phyloP scores from a whole-genome alignment of 2,113 vertebrate genomes.

The Sturnira hondurensis region DNA sequence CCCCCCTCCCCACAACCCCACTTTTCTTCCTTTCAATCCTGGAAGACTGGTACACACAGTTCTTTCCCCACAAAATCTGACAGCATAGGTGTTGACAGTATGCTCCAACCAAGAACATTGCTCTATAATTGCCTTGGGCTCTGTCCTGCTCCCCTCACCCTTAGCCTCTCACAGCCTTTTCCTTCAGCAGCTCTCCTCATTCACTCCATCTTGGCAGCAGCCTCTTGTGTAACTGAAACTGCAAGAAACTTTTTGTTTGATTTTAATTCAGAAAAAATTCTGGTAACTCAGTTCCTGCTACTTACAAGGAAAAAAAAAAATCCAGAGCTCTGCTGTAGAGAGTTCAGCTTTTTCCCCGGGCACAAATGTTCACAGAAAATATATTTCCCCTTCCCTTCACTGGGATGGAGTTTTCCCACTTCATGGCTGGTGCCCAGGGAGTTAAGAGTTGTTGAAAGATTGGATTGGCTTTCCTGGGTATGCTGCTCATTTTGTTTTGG shows the following conservation, averaged over 20 bases:
- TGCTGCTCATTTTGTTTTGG: not conserved
- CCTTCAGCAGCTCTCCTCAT: slow-evolving; percentile 45
- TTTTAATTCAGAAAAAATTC: slow-evolving; percentile 75
- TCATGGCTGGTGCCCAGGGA: not conserved
- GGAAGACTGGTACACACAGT: not conserved
- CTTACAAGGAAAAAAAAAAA: not conserved
- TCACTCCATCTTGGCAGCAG: slow-evolving; percentile 61
- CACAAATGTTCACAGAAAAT: not conserved
- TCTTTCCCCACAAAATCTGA: not conserved
- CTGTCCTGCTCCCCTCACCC: not conserved
- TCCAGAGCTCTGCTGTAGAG: slow-evolving; percentile 23
- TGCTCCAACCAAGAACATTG: not conserved
- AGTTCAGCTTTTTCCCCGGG: not conserved
- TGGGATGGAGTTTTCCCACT: fast-evolving
- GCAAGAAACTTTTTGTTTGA: slow-evolving; percentile 72
- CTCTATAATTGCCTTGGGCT: not conserved
- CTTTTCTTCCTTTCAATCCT: not conserved
- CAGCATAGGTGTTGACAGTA: not conserved
- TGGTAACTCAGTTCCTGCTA: slow-evolving; percentile 68
- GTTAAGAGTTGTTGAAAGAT: slow-evolving; percentile 19
- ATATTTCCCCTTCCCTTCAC: not conserved
- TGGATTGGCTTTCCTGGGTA: not conserved
- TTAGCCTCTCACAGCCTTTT: not conserved
- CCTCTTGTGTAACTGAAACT: slow-evolving; percentile 72
- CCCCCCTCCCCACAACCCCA: too few species aligned